Evolutionary conservation across 2,888 invertebrate species (phyloP).

Genomic region (Tiphia femorata): DNA sequence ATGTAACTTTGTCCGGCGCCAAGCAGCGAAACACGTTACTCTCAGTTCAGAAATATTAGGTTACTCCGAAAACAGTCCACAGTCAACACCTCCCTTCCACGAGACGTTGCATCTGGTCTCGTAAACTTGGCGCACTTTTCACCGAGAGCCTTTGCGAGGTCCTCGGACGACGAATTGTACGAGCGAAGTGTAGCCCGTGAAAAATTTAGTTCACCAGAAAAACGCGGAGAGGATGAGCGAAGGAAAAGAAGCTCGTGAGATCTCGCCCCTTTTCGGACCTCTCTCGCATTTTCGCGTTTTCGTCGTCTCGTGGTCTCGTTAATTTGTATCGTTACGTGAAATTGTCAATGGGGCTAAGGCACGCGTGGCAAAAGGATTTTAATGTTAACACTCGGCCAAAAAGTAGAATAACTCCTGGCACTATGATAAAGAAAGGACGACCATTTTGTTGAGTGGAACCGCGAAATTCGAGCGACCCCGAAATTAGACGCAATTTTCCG

Average conservation of each 20-base stretch:
- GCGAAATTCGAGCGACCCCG: no score
- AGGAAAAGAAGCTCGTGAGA: no score
- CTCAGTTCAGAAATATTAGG: slow-evolving; percentile 61
- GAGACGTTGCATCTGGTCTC: slow-evolving; percentile 58
- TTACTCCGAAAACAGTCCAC: slow-evolving; percentile 65
- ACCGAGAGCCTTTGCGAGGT: background rate
- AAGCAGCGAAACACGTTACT: slow-evolving; percentile 49
- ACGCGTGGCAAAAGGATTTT: no score
- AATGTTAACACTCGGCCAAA: no score
- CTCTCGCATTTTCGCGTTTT: no score
- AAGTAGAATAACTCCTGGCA: no score
- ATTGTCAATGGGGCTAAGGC: no score
- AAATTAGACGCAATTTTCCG: background rate
- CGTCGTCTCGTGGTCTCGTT: background rate
- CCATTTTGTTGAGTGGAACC: no score
- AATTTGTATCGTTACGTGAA: no score
- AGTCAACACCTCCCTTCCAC: slow-evolving; percentile 67
- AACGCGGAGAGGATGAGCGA: background rate
- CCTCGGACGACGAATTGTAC: slow-evolving; percentile 6
- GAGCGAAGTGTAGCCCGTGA: no score
- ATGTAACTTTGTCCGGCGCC: slow-evolving; percentile 61
- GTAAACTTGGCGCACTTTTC: background rate
- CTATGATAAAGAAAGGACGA: no score
- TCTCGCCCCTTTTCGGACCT: no score
- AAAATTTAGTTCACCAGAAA: background rate